A percentile compares a stretch with the other conserved stretches of the same genome.
Evolutionary conservation across 1,140 invertebrate genomes (phyloP).

Genomic region (Leptopilina boulardi): DNA sequence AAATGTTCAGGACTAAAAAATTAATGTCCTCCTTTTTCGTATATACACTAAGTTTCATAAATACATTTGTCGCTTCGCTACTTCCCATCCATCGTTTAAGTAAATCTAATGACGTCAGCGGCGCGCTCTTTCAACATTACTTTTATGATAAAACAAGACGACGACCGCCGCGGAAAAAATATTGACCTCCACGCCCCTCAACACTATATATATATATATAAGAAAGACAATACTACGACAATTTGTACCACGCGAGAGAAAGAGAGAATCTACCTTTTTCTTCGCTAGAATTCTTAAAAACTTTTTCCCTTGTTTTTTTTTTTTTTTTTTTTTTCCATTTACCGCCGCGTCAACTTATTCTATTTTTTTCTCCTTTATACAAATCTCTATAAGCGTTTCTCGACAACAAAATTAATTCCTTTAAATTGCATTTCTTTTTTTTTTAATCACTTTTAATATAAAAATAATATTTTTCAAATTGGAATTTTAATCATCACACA

Average conservation of each 20-base stretch:
- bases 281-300: background rate
- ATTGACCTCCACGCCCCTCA: conserved; percentile 46
- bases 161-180: conserved; percentile 41
- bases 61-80: conserved; percentile 65
- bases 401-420: background rate
- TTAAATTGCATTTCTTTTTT: background rate
- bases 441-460: no score
- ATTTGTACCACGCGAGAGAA: background rate
- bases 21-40: conserved; percentile 51
- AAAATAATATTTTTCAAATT: no score
- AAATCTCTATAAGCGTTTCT: background rate
- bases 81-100: conserved; percentile 63
- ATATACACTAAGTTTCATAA: conserved; percentile 54
- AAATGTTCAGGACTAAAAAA: conserved; percentile 1
- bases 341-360: background rate
- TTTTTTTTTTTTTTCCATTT: background rate
- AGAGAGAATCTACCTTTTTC: background rate
- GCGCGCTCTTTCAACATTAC: conserved; percentile 64
- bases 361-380: background rate
- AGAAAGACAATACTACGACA: conserved; percentile 22
- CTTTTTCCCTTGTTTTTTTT: background rate
- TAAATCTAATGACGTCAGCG: conserved; percentile 65
- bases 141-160: conserved; percentile 65
- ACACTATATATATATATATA: no score
- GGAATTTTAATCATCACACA: no score